Base-by-base conservation (phyloP, 2,888 invertebrate genomes). In the Sepiola atlantica region DNA sequence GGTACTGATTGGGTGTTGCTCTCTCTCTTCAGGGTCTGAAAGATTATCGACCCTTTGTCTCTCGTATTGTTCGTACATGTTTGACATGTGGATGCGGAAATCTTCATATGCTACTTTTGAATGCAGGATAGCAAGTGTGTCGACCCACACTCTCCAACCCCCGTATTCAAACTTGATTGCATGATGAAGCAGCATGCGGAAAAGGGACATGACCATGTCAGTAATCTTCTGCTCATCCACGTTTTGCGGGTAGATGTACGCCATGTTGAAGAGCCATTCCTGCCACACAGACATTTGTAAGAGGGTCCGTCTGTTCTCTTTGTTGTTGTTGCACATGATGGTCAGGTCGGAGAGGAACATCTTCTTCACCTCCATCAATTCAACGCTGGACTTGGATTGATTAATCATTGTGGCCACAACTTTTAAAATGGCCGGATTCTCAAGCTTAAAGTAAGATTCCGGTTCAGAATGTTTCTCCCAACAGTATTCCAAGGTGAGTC, bases 81-180 rank as follows among this genome's bases (percentile, higher is more conserved):
- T 99, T 61, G 99, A 99, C 97, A 99, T 99, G 97, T 99, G 99
- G 16, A 99, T 98, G 97, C 99, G 99, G 97, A 99, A 99, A 97
- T 99, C 99, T 98, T 99, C 99, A 97, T 99, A 99, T 0, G 99
- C 99, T 97, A 99, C 99, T 98, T 99, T 99, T 1, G 99, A 99
- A 97, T 99, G 99, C 2, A 99, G 99, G 96, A 99, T 99, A 92
- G 99, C 99, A 95, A 99, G 97, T 0, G 99, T 99, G 97, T 99
- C 99, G 14, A 99, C 99, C 99, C 99, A 99, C 35, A 99, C 99
- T 95, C 99, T 98, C 99, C 99, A 99, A 32, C 99, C 99, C 14
- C 99, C 99, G 97, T 99, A 99, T 97, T 99, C 99, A 96, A 99
- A 99, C 97, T 99, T 99, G 96, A 99, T 99, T 91, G 99, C 99